A percentile compares a stretch with the other conserved stretches of the same genome.
Evolutionary conservation across 2,888 invertebrate genomes (phyloP).

Genomic region (Conistra vaccinii): DNA sequence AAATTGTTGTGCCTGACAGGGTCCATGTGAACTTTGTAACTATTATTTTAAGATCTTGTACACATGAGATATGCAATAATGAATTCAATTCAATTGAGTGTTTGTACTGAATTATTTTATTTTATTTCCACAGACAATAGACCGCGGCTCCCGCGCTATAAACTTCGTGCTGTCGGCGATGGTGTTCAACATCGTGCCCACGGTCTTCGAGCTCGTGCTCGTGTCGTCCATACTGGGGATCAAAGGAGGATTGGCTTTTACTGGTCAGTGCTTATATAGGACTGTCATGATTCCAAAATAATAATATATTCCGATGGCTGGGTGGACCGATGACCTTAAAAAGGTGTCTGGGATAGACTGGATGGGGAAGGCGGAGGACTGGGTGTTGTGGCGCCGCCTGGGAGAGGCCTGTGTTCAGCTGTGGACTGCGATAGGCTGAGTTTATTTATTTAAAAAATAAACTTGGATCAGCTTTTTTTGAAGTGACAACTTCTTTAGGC

Average conservation of each 20-base stretch:
- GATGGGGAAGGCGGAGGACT: background rate
- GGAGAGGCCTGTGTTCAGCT: background rate
- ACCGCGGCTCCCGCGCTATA: conserved; percentile 98
- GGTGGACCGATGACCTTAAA: too few species aligned
- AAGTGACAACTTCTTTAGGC: too few species aligned
- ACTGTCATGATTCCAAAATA: background rate
- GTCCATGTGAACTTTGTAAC: too few species aligned
- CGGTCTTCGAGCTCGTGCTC: conserved; percentile 97
- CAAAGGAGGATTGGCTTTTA: conserved; percentile 92
- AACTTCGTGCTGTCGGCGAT: conserved; percentile 99
- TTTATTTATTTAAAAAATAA: too few species aligned
- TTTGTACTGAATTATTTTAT: background rate
- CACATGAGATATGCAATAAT: too few species aligned
- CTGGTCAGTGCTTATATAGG: conserved; percentile 80
- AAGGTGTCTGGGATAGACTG: background rate
- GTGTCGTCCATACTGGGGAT: conserved; percentile 97
- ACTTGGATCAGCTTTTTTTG: too few species aligned
- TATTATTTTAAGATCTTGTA: too few species aligned
- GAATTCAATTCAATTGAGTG: too few species aligned
- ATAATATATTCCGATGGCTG: background rate
- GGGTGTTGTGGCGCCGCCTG: too few species aligned
- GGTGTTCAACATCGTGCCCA: conserved; percentile 99
- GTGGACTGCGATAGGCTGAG: background rate
- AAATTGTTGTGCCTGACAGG: too few species aligned
- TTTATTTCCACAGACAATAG: conserved; percentile 93